Evolutionary conservation across 2,888 invertebrate genomes (phyloP).

Genomic region (Papilio protenor): DNA sequence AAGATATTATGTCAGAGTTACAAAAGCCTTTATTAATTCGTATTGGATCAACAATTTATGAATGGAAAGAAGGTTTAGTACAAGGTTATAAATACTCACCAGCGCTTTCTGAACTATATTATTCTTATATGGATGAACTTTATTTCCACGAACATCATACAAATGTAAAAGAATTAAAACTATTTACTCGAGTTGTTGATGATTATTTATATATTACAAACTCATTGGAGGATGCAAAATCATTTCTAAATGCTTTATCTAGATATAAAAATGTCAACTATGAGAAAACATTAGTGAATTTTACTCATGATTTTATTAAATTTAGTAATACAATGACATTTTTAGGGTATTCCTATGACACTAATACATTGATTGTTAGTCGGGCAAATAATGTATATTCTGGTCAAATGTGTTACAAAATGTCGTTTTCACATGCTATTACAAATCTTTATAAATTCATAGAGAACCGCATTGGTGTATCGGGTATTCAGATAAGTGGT

Average conservation of each 20-base stretch:
- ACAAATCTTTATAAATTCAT: constrained; percentile 68
- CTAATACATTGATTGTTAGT: constrained; percentile 68
- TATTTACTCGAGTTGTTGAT: constrained; percentile 77
- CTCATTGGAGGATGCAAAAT: constrained; percentile 65
- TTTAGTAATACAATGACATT: constrained; percentile 68
- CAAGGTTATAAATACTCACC: constrained; percentile 81
- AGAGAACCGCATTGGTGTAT: constrained; percentile 74
- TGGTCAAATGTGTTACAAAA: constrained; percentile 80
- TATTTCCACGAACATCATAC: constrained; percentile 64
- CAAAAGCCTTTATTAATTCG: constrained; percentile 71
- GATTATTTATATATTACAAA: constrained; percentile 80
- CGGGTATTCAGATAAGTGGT: constrained; percentile 74
- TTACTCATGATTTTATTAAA: constrained; percentile 61
- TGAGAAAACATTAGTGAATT: constrained; percentile 74
- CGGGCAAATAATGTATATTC: constrained; percentile 70
- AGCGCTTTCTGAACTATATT: constrained; percentile 78
- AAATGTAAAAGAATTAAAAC: constrained; percentile 56
- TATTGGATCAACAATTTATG: constrained; percentile 75
- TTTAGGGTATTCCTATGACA: constrained; percentile 73
- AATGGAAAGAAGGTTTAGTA: constrained; percentile 77
- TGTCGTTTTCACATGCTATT: constrained; percentile 68
- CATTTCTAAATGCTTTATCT: constrained; percentile 68
- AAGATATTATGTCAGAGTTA: constrained; percentile 69
- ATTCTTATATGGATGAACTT: constrained; percentile 68
- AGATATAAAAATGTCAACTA: constrained; percentile 76